A percentile compares a stretch with the other conserved stretches of the same genome.
Conservation (phyloP, 2,113 vertebrate genomes). For the Zingel zingel region DNA sequence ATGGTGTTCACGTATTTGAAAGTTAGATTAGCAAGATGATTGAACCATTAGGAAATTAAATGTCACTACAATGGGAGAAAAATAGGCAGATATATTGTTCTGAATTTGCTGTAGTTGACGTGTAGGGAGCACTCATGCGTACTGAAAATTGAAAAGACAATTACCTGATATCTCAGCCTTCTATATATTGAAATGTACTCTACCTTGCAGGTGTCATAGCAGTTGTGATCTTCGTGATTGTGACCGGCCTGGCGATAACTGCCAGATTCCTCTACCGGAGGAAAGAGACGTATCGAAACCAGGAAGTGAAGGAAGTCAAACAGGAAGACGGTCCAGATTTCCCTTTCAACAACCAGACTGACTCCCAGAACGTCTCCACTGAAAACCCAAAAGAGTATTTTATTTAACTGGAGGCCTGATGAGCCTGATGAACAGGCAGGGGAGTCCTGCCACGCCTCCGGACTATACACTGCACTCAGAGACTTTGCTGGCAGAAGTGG, state of each 20-base stretch:
- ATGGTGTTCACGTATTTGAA: slow-evolving; percentile 20
- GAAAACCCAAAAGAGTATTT: slow-evolving; percentile 96
- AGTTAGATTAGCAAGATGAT: slow-evolving; percentile 24
- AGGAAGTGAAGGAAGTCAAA: slow-evolving; percentile 87
- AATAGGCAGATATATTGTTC: background rate
- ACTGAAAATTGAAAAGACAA: background rate
- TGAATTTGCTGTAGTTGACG: background rate
- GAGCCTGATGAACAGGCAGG: background rate
- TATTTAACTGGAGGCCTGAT: slow-evolving; percentile 83
- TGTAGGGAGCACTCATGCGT: background rate
- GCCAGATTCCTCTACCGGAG: slow-evolving; percentile 88
- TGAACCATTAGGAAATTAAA: slow-evolving; percentile 8
- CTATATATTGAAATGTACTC: background rate
- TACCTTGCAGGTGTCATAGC: slow-evolving; percentile 90
- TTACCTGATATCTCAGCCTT: background rate
- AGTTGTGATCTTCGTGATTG: slow-evolving; percentile 90
- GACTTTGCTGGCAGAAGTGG: slow-evolving; percentile 10
- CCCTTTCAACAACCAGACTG: slow-evolving; percentile 88
- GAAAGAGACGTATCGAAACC: slow-evolving; percentile 89
- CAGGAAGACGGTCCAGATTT: slow-evolving; percentile 88
- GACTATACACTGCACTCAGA: slow-evolving; percentile 52
- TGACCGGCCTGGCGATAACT: slow-evolving; percentile 87
- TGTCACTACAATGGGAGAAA: background rate
- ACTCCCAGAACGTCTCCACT: slow-evolving; percentile 84
- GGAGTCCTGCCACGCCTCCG: slow-evolving; percentile 43